Evolutionary conservation across 1,140 invertebrate species (phyloP), one percentile per base, ranked within the genome.

Genomic region (Halictus rubicundus): DNA sequence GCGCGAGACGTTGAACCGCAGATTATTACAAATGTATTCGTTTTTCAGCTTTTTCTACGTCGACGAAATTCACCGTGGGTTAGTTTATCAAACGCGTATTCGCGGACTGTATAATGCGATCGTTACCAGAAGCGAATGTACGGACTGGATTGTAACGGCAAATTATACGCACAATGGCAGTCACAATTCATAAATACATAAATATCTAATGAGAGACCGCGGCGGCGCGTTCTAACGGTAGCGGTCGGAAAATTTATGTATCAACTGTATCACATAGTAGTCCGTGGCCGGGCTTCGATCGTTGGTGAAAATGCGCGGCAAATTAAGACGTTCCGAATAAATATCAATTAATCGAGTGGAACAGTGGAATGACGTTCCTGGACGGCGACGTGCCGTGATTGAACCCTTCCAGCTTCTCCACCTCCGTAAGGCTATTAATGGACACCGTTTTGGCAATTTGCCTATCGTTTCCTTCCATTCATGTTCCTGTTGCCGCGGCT

Each of bases 381-480:
- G 61, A 52, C 59, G 59, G n/a, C 27, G 49, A 9, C 66, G 49
- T 84, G 49, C 66, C 59, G 59, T 73, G 69, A 85, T 85, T 54
- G 60, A 68, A 73, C 54, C 72, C 49, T 77, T 76, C 63, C 68
- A 60, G 46, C 64, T 78, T 75, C 83, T 82, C 71, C 80, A 80
- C 82, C 81, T 83, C 74, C 82, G 80, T 84, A 63, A 72, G 75
- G 65, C 73, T 84, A 89, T 90, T 89, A 89, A 88, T 90, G 89
- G 85, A 49, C 63, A 52, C 54, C 73, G 81, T 77, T 86, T 87
- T 90, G 89, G 88, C 89, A 89, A 82, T 84, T 71, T 87, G 89
- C 89, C 88, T 86, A 87, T 90, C 88, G 80, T 81, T 87, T 77
- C 87, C 83, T 81, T 88, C 84, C 86, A 88, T 88, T 88, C 87